phyloP scores from a whole-genome alignment of 2,888 invertebrate species.

The Aethes cnicana region DNA sequence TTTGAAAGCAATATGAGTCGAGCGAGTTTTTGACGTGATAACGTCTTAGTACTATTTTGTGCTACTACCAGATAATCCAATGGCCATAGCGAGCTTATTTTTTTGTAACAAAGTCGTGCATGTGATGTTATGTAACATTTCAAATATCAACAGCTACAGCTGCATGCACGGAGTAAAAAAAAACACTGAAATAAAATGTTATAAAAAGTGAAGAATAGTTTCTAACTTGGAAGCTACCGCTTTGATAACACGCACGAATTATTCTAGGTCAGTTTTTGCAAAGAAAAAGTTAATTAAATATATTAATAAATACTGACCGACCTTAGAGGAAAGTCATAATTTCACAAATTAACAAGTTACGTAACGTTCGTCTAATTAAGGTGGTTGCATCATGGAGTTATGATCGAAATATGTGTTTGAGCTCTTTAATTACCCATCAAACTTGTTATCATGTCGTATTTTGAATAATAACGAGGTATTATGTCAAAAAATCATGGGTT shows the following conservation, averaged over 20 bases:
- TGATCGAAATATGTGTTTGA: conserved; percentile 8
- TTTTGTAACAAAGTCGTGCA: no score
- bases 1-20: not conserved
- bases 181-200: not conserved
- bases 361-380: conserved; percentile 14
- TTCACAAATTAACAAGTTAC: conserved; percentile 16
- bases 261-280: conserved; percentile 7
- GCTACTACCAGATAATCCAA: no score
- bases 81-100: no score
- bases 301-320: conserved; percentile 20
- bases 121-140: no score
- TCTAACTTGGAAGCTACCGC: not conserved
- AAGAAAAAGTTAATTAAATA: conserved; percentile 24
- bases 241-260: conserved; percentile 10
- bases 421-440: conserved; percentile 32
- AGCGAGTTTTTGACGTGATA: not conserved
- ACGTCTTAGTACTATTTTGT: no score
- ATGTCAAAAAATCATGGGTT: conserved; percentile 31
- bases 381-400: conserved; percentile 11
- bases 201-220: no score
- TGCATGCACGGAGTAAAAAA: no score
- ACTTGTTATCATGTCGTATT: conserved; percentile 12
- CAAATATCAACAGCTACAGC: no score
- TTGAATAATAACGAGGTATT: conserved; percentile 32
- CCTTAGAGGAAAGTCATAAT: conserved; percentile 18